Evolutionary conservation across 2,797 vertebrate species (phyloP), one percentile per base, ranked within the genome.

Genomic region (Sebastes iracundus): DNA sequence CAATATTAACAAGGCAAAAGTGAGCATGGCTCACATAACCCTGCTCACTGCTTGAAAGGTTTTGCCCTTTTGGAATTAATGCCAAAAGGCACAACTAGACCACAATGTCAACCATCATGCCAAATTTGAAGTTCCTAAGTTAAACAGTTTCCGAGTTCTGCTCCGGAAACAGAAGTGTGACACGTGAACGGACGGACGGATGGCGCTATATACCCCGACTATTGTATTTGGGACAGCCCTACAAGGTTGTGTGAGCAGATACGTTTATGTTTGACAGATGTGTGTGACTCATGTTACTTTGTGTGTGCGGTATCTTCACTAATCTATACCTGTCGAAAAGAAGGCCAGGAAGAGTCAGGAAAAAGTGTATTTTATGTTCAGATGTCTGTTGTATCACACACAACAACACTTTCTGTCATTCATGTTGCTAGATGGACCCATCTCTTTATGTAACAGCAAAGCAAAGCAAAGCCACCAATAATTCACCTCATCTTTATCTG

Each of bases 361-460:
- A 77, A 55, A 65, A 2, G 20, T 46, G 35, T 59, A 14, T 73
- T 80, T 56, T 30, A 38, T 63, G 69, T 75, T 79, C 68, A 71
- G 66, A 75, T 79, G 33, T 74, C 53, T 42, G 42, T 80, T 46
- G 58, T 68, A 65, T 80, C 81, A 73, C 65, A 75, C 10, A 72
- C 30, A 77, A 22, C 32, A 22, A 14, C 38, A 85, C 64, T 84
- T 61, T 28, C 38, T 30, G 68, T 78, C 64, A 83, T 85, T 89
- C 69, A 80, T 87, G 86, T 87, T 82, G 42, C 65, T 72, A 62
- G 77, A 90, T 80, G 80, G 77, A 81, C 68, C 64, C 74, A 77
- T 94, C 83, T 80, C 89, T 95, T 96, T 95, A 96, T 87, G 82
- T 93, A 96, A 95, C 86, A 79, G 81, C 81, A 69, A 87, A 86